Evolutionary conservation across 2,888 invertebrate species (phyloP).

Genomic region (Caenorhabditis imperialis): DNA sequence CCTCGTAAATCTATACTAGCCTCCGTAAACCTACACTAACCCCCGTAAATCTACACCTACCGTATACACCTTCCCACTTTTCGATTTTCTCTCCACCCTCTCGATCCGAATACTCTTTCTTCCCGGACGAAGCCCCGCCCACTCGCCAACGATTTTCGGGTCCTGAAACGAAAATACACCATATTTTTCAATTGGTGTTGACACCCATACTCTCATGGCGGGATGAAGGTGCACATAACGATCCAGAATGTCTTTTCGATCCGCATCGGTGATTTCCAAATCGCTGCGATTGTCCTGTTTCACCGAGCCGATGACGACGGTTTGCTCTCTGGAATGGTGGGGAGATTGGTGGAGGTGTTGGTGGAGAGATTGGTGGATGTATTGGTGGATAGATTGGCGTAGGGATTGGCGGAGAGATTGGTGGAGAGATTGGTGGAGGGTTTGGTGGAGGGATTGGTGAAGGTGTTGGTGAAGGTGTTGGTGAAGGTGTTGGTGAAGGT

Average conservation of each 20-base stretch:
- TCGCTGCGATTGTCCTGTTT: conserved; percentile 65
- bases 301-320: conserved; percentile 68
- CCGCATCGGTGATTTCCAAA: conserved; percentile 67
- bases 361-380: too few species aligned
- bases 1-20: too few species aligned
- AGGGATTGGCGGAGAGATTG: too few species aligned
- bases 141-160: conserved; percentile 67
- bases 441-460: too few species aligned
- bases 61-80: conserved; percentile 40
- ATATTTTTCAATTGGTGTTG: not conserved
- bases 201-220: conserved; percentile 67
- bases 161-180: conserved; percentile 33
- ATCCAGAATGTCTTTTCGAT: conserved; percentile 67
- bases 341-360: too few species aligned
- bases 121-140: conserved; percentile 68
- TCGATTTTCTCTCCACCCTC: conserved; percentile 14
- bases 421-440: too few species aligned
- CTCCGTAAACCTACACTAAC: too few species aligned
- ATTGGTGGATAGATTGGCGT: too few species aligned
- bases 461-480: too few species aligned
- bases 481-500: too few species aligned
- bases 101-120: conserved; percentile 62
- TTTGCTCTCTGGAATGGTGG: conserved; percentile 62
- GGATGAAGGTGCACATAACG: conserved; percentile 68
- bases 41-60: too few species aligned